Conservation (phyloP, 2,888 invertebrate genomes). For the Hydriomena furcata region DNA sequence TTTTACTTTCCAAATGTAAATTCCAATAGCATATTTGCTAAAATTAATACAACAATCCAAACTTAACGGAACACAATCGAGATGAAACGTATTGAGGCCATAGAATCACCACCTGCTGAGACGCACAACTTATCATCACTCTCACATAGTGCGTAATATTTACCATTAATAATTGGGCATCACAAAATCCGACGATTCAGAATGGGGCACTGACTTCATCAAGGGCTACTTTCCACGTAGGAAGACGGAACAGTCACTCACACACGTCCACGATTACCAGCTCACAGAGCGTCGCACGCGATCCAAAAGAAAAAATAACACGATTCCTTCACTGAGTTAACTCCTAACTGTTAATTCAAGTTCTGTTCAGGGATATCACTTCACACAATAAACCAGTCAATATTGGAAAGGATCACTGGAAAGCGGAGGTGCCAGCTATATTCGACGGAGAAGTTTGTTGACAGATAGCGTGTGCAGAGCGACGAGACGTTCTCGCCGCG, state of each 20-base stretch:
- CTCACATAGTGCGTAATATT: conserved; percentile 51
- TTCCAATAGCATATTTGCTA: conserved; percentile 29
- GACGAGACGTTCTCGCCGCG: conserved; percentile 79
- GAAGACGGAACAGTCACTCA: conserved; percentile 77
- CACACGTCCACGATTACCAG: conserved; percentile 71
- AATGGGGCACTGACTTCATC: conserved; percentile 62
- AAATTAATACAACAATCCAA: conserved; percentile 46
- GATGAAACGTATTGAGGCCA: conserved; percentile 68
- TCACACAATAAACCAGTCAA: conserved; percentile 70
- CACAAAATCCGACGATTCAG: conserved; percentile 61
- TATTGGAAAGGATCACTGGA: conserved; percentile 65
- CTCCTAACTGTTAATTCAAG: conserved; percentile 54
- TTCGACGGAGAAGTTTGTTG: conserved; percentile 78
- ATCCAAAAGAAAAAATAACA: conserved; percentile 80
- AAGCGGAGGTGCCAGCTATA: conserved; percentile 64
- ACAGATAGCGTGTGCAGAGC: conserved; percentile 71
- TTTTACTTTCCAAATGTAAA: conserved; percentile 30
- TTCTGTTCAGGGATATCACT: conserved; percentile 61
- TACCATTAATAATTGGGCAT: conserved; percentile 73
- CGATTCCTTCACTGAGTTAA: conserved; percentile 73
- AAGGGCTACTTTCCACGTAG: conserved; percentile 75
- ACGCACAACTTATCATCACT: conserved; percentile 50
- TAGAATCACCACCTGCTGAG: conserved; percentile 67
- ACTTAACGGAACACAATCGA: conserved; percentile 62
- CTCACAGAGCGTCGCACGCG: conserved; percentile 76